Base-by-base conservation (phyloP, 2,113 vertebrate species). In the Ceyx margarethae region DNA sequence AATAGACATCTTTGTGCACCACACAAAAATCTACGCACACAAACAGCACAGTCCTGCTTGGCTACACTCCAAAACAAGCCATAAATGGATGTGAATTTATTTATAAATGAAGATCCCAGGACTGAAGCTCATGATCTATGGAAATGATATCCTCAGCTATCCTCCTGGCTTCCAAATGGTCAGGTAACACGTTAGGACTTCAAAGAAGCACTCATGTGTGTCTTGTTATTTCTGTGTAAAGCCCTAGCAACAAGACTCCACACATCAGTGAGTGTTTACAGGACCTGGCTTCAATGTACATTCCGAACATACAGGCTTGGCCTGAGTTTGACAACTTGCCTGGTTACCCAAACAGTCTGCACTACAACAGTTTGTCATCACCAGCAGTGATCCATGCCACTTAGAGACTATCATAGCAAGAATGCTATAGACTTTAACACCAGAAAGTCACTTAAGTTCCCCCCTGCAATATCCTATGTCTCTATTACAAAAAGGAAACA, bases 201-300 rank as follows among this genome's bases (percentile, higher is more conserved):
- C 81, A 76, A 78, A 78, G 60, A 67, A 21, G 16, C 50, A 10
- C n/a, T 74, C 58, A 0, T 4, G 11, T 0, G 1, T 0, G 43
- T 23, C 50, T 64, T 4, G 0, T n/a, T 73, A 29, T 29, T 89
- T 21, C 86, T 43, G n/a, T 11, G 72, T 51, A 65, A 56, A 85
- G 71, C 82, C 91, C 45, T 92, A 93, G 92, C 89, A 94, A 94
- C 93, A 71, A 54, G 58, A 72, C 75, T 93, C 31, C 61, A 56
- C 50, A 48, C 57, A n/a, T 11, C 2, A 28, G 40, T 4, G 60
- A 46, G 25, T 87, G 87, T 92, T 90, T 85, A 76, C 60, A 89
- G 79, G 78, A 75, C 48, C 87, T 90, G 85, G 91, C 87, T 85
- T 65, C 69, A 17, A 62, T 10, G 28, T 19, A 60, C 89, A 94